Evolutionary conservation across 2,797 vertebrate species (phyloP), one percentile per base, ranked within the genome.

Genomic region (Forpus xanthops): DNA sequence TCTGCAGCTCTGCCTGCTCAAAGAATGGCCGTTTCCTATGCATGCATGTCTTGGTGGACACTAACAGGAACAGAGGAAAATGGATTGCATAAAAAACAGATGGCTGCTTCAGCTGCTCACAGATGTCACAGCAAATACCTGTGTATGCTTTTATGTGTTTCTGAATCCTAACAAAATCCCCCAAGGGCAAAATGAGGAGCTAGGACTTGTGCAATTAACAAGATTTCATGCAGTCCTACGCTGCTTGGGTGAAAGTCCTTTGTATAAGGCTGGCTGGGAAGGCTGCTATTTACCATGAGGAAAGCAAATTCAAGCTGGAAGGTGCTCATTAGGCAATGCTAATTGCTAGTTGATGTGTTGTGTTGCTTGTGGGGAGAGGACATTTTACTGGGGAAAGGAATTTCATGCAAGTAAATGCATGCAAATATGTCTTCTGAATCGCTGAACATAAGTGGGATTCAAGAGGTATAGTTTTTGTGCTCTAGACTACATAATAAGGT

Each of bases 1-100:
- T 27, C n/a, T 76, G 70, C 53, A 71, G 67, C 25, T 49, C 17
- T 8, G 5, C 27, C 12, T 14, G 2, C 21, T 33, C 9, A 3
- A 12, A 35, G 47, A 24, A 20, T 0, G 24, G 39, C 56, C 27
- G 0, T 49, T 47, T 53, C 66, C 45, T 44, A 2, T 3, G 0
- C 11, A 1, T 2, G 10, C 4, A 12, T 3, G 1, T 44, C 24
- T 39, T 5, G 7, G 56, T 49, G 53, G 27, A 3, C 8, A 8
- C 9, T 18, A 31, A 21, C 8, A 73, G 55, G n/a, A 41, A 53
- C 17, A 5, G 1, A 8, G 53, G 7, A n/a, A 31, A 44, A 11
- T 68, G 85, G 68, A 10, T 13, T 5, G 41, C 12, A 1, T 1
- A 20, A 72, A 11, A 5, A 35, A 50, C 85, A 94, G 90, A 74